Percentiles rank a stretch among this genome's conserved stretches.
phyloP scores from a whole-genome alignment of 1,140 invertebrate species.

The Cepaea nemoralis region DNA sequence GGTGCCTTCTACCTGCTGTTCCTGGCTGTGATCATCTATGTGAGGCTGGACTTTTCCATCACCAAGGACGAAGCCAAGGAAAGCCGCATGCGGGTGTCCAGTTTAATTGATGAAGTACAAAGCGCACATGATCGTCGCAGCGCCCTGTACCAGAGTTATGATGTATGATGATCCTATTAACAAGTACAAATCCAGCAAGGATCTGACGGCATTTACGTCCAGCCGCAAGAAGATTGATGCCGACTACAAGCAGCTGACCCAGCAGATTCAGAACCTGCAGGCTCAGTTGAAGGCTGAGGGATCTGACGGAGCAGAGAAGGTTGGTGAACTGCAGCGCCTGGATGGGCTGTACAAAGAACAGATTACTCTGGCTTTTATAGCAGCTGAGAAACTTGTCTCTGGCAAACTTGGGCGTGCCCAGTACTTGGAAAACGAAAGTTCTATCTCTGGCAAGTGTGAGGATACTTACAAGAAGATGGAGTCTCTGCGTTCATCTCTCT shows the following conservation, averaged over 20 bases:
- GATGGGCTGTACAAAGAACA: conserved; percentile 74
- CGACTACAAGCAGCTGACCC: conserved; percentile 78
- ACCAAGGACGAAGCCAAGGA: conserved; percentile 78
- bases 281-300: conserved; percentile 78
- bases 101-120: conserved; percentile 75
- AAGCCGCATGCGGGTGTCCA: conserved; percentile 74
- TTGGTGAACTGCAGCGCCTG: conserved; percentile 78
- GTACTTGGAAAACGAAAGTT: conserved; percentile 78
- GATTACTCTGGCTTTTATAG: conserved; percentile 59
- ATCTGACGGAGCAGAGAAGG: conserved; percentile 77
- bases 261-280: conserved; percentile 75
- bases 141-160: conserved; percentile 77
- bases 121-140: conserved; percentile 78
- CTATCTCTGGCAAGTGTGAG: conserved; percentile 78
- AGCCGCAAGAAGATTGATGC: conserved; percentile 76
- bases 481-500: conserved; percentile 58
- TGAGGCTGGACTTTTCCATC: conserved; percentile 95
- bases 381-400: conserved; percentile 78
- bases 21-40: conserved; percentile 91
- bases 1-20: conserved; percentile 92
- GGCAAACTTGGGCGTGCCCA: conserved; percentile 79
- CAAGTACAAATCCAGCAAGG: conserved; percentile 79
- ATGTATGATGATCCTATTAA: conserved; percentile 79
- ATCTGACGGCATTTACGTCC: conserved; percentile 74
- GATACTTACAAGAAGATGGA: conserved; percentile 80